phyloP scores from a whole-genome alignment of 2,888 invertebrate genomes.

The Acrobasis repandana region DNA sequence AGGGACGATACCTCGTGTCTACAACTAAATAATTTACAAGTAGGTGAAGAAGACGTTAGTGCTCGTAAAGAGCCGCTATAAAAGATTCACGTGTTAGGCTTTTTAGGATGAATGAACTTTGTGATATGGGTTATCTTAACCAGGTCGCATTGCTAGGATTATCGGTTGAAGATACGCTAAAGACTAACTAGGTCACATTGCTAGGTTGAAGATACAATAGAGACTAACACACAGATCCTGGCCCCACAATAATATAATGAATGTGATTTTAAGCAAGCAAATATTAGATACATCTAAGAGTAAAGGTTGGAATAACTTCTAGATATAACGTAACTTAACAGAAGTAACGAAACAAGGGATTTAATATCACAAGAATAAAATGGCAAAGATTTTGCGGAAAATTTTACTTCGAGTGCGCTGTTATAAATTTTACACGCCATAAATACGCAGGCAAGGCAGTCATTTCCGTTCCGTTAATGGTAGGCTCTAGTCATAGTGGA shows the following conservation, averaged over 20 bases:
- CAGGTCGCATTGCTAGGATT: background rate
- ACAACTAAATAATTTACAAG: conserved; percentile 13
- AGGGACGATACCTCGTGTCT: conserved; percentile 3
- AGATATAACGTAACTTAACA: background rate
- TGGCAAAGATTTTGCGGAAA: background rate
- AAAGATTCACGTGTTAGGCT: conserved; percentile 3
- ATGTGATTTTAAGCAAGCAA: too few species aligned
- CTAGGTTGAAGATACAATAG: background rate
- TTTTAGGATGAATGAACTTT: conserved; percentile 10
- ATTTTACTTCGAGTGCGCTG: background rate
- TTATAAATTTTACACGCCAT: conserved; percentile 9
- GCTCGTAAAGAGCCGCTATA: conserved; percentile 1
- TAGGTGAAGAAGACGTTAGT: background rate
- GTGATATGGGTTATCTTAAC: conserved; percentile 8
- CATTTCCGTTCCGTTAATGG: conserved; percentile 17
- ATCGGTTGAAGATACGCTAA: background rate
- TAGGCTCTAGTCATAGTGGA: conserved; percentile 4
- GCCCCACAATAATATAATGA: too few species aligned
- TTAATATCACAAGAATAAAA: background rate
- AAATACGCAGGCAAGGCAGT: conserved; percentile 6
- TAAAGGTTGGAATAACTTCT: too few species aligned
- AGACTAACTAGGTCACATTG: background rate
- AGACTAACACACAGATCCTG: too few species aligned
- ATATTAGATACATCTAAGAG: too few species aligned
- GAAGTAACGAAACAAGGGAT: background rate